These are phyloP conservation scores for Gadus chalcogrammus DNA, from an alignment of 2,113 vertebrate species.

Conservation along the genomic window DNA sequence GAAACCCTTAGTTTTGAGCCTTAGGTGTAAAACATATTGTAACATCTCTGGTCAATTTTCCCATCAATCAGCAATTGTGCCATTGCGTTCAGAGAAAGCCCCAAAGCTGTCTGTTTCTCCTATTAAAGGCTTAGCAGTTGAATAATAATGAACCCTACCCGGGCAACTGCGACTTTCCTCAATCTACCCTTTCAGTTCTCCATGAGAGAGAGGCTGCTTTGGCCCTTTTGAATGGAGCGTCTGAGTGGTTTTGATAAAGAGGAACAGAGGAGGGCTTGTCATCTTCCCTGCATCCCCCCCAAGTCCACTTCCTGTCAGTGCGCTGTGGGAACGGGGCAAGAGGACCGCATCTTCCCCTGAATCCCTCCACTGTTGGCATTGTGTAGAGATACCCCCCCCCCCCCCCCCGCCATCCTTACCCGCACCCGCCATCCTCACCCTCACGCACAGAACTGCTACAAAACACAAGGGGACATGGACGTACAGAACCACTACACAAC, in stretches of 20 bases:
- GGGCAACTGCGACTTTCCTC: not conserved
- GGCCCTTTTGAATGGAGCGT: slow-evolving; percentile 61
- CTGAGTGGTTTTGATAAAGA: slow-evolving; percentile 59
- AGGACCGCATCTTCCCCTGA: slow-evolving; percentile 66
- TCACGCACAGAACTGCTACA: not conserved
- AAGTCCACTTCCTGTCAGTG: slow-evolving; percentile 69
- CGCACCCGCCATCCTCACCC: not conserved
- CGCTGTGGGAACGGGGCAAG: slow-evolving; percentile 58
- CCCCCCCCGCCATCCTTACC: slow-evolving; percentile 32
- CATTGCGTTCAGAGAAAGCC: not conserved
- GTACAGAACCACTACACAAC: too few relatives aligned
- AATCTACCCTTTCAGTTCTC: slow-evolving; percentile 30
- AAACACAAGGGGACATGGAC: not conserved
- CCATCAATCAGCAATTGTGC: too few relatives aligned
- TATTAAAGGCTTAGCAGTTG: slow-evolving; percentile 17
- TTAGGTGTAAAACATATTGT: too few relatives aligned
- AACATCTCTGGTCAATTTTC: too few relatives aligned
- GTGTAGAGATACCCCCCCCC: slow-evolving; percentile 43
- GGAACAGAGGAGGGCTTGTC: slow-evolving; percentile 70
- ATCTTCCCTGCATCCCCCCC: slow-evolving; percentile 50
- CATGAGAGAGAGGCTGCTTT: slow-evolving; percentile 28
- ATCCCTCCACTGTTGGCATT: slow-evolving; percentile 68
- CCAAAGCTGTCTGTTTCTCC: slow-evolving; percentile 9
- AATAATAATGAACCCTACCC: slow-evolving; percentile 29
- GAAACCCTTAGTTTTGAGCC: too few relatives aligned